phyloP scores from a whole-genome alignment of 1,140 invertebrate genomes.

The Theocolax elegans region DNA sequence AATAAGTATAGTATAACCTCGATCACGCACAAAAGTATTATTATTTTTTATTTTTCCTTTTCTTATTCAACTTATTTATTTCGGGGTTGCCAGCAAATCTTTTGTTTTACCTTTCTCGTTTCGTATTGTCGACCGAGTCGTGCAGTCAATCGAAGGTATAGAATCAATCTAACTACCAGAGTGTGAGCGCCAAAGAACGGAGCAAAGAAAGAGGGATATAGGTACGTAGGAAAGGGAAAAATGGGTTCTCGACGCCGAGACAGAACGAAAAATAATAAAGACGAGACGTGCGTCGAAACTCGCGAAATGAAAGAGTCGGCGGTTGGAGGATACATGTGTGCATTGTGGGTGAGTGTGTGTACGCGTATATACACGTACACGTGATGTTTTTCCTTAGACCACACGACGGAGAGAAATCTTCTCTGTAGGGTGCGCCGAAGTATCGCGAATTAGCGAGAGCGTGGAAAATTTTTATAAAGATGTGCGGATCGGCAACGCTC shows the following conservation, averaged over 20 bases:
- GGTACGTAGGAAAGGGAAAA: neutral
- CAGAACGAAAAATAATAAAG: slow-evolving; percentile 36
- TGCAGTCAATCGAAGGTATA: slow-evolving; percentile 1
- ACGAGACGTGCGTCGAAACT: neutral
- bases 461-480: slow-evolving; percentile 29
- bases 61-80: neutral
- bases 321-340: neutral
- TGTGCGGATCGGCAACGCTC: neutral
- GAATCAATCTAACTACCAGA: slow-evolving; percentile 9
- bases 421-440: neutral
- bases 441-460: slow-evolving; percentile 17
- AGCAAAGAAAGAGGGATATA: neutral
- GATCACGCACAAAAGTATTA: no score
- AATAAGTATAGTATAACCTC: no score
- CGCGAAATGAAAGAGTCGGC: neutral
- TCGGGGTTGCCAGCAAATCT: neutral
- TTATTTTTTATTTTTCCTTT: neutral
- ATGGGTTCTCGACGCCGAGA: neutral
- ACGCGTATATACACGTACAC: no score
- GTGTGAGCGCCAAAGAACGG: neutral
- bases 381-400: no score
- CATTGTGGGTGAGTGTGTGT: no score
- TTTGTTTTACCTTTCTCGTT: neutral
- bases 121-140: neutral
- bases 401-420: neutral